Percentiles rank a stretch among this genome's conserved stretches.
phyloP scores from a whole-genome alignment of 2,888 invertebrate species.

The Cerceris rybyensis region DNA sequence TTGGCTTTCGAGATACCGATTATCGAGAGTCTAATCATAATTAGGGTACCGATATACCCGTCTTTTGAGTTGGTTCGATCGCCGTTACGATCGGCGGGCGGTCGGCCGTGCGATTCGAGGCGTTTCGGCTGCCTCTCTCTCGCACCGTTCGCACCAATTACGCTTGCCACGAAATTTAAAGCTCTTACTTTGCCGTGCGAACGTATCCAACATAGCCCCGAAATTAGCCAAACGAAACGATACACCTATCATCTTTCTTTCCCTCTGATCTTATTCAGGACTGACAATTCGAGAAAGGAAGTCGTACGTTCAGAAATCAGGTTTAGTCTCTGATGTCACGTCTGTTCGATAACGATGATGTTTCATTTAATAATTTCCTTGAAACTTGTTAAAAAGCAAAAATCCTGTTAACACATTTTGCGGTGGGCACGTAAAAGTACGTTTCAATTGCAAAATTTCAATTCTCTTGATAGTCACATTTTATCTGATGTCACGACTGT shows the following conservation, averaged over 20 bases:
- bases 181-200: conserved; percentile 62
- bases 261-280: conserved; percentile 2
- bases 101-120: conserved; percentile 24
- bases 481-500: conserved; percentile 1
- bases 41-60: conserved; percentile 36
- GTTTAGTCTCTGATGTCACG: conserved; percentile 31
- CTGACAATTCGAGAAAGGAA: conserved; percentile 41
- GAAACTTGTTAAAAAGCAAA: no score
- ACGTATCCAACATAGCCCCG: conserved; percentile 39
- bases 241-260: conserved; percentile 20
- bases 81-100: conserved; percentile 38
- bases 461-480: no score
- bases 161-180: conserved; percentile 54
- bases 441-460: no score
- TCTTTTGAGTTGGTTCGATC: background rate
- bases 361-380: no score
- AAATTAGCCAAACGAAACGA: conserved; percentile 63
- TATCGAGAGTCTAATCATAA: conserved; percentile 50
- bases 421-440: no score
- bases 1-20: no score
- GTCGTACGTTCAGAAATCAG: conserved; percentile 30
- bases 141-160: conserved; percentile 53
- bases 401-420: no score
- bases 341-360: no score
- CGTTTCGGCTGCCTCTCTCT: conserved; percentile 35